Conservation (phyloP, 2,888 invertebrate species). For the Anarsia innoxiella region DNA sequence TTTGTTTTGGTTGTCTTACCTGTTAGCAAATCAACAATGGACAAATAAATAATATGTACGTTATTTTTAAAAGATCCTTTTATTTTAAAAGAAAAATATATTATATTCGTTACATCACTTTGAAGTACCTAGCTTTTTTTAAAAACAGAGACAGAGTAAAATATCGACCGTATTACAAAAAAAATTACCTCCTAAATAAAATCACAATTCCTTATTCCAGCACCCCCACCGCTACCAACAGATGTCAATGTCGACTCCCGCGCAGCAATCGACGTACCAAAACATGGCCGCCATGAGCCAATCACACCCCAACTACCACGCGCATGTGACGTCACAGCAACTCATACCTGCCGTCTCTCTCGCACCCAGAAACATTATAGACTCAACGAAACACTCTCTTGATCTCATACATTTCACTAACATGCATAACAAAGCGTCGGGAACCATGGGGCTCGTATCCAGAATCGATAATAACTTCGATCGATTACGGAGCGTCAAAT, state of each 20-base stretch:
- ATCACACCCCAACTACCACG: conserved; percentile 48
- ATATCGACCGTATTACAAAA: no score
- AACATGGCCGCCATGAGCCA: conserved; percentile 59
- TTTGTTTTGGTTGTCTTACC: no score
- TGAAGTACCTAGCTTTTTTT: no score
- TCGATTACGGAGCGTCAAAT: conserved; percentile 40
- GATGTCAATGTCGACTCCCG: conserved; percentile 56
- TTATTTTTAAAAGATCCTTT: no score
- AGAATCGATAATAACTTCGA: conserved; percentile 49
- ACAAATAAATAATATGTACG: no score
- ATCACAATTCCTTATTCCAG: conserved; percentile 27
- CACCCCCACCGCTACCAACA: conserved; percentile 56
- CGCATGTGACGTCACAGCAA: conserved; percentile 9
- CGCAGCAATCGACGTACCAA: conserved; percentile 45
- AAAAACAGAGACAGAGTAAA: no score
- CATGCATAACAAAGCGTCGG: conserved; percentile 39
- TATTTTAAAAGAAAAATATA: no score
- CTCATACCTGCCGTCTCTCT: conserved; percentile 26
- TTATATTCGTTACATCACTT: no score
- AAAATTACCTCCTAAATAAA: background rate
- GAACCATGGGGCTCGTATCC: conserved; percentile 40
- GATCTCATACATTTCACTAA: conserved; percentile 56
- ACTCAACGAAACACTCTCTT: conserved; percentile 50
- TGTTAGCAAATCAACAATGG: no score
- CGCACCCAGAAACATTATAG: conserved; percentile 45